Conservation (phyloP, 2,113 vertebrate species). For the Lasiurus borealis region DNA sequence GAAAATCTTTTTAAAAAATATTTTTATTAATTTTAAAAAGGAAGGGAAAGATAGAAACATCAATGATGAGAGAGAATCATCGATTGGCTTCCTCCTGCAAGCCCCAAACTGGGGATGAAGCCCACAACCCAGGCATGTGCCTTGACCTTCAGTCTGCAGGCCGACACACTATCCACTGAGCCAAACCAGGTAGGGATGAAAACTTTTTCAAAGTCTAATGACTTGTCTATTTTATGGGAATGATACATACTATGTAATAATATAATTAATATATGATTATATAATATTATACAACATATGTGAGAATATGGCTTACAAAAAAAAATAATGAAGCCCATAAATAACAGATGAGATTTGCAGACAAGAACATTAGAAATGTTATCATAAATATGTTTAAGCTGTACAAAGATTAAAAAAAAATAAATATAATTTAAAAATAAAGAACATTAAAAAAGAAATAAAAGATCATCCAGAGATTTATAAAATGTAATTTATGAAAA, state of each 20-base stretch:
- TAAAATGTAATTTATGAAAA: neutral
- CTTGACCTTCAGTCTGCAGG: no score
- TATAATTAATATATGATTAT: neutral
- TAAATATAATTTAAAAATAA: neutral
- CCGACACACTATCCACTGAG: no score
- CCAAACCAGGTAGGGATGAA: no score
- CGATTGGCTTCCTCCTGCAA: no score
- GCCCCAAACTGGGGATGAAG: no score
- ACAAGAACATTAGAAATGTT: neutral
- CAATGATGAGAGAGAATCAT: no score
- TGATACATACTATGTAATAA: neutral
- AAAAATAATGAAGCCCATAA: neutral
- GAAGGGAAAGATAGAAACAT: no score
- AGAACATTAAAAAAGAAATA: neutral
- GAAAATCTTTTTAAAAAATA: neutral
- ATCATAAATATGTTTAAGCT: neutral
- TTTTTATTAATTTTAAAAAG: no score
- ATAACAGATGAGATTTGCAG: neutral
- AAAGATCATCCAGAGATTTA: neutral
- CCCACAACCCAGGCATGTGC: no score
- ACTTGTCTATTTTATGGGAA: neutral
- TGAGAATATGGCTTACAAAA: neutral
- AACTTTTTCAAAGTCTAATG: neutral
- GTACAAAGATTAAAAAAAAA: neutral
- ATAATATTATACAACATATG: neutral